Base-by-base conservation (phyloP, 35 echinoderm and acorn worm species). In the Patiria miniata region DNA sequence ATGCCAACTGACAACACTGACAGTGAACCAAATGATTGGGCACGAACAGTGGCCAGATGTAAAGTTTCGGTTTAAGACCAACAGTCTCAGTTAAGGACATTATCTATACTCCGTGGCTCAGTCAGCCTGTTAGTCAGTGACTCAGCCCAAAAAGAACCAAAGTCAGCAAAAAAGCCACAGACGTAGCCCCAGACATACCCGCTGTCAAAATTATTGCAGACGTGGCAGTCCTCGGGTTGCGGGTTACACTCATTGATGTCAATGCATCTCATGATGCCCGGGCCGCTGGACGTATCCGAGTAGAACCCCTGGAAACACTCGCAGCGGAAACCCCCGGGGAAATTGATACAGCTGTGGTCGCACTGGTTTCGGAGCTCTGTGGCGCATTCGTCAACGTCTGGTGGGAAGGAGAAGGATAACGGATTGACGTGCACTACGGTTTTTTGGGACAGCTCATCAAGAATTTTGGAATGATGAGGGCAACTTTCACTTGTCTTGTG, bases 341-440 rank as follows among this genome's bases (percentile, higher is more conserved):
- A 94, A 79, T 94, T 99, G 78, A 83, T 90, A 18, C 92, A 94
- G 36, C 87, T 80, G 36, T 99, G 96, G 60, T 92, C 86, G 44
- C 96, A 99, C 78, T 89, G 79, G 61, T 89, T 82, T 16, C 86
- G 60, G 15, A 94, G 80, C 61, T 94, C 86, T 42, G 92, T 88
- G 17, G 96, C 82, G 86, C 96, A 99, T 73, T 99, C 96, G 85
- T 99, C 93, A 77, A 99, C 54, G 83, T 99, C 96, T 99, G 39
- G 0, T 52, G 16, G 37, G 17, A 30, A 30, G 39, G 68, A 18
- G 42, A 12, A 12, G 42, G 42, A 6, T 6, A 4, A 47, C 42
- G 42, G 42, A 12, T 47, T 47, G 4, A 47, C 12, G 42, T 47
- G 42, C 4, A 12, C 42, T 6, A 47, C 4, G 42, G 4, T 6